Conservation (phyloP, 2,888 invertebrate genomes). For the Lasioglossum malachurum region DNA sequence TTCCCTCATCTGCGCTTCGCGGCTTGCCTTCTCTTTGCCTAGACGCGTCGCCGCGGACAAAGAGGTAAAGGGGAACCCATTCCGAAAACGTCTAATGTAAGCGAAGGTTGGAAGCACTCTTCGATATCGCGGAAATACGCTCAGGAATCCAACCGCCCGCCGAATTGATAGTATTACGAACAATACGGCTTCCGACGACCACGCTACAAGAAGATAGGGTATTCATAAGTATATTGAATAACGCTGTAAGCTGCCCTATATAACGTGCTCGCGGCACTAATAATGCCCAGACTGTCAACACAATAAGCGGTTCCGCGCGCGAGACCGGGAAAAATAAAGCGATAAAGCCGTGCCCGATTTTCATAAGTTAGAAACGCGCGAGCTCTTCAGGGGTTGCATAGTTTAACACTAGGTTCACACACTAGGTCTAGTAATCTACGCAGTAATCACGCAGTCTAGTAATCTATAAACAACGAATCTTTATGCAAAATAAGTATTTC, state of each 20-base stretch:
- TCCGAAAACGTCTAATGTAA: conserved; percentile 18
- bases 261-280: conserved; percentile 2
- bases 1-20: not conserved
- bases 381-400: not conserved
- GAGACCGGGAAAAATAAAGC: not conserved
- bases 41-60: conserved; percentile 4
- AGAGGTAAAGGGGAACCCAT: not conserved
- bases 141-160: conserved; percentile 37
- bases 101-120: not conserved
- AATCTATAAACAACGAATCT: too few relatives aligned
- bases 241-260: conserved; percentile 12
- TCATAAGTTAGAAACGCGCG: not conserved
- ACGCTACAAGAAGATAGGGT: conserved; percentile 33
- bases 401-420: not conserved
- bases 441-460: too few relatives aligned
- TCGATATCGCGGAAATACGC: conserved; percentile 33
- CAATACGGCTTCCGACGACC: conserved; percentile 49
- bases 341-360: not conserved
- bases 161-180: conserved; percentile 51
- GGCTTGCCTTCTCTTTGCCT: not conserved
- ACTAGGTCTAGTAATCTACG: too few relatives aligned
- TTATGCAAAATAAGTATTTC: too few relatives aligned
- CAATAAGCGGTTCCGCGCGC: not conserved
- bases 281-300: conserved; percentile 13
- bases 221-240: conserved; percentile 52